Percentiles rank a stretch among this genome's conserved stretches.
phyloP scores from a whole-genome alignment of 2,113 vertebrate genomes.

The Trochalopteron elliotii region DNA sequence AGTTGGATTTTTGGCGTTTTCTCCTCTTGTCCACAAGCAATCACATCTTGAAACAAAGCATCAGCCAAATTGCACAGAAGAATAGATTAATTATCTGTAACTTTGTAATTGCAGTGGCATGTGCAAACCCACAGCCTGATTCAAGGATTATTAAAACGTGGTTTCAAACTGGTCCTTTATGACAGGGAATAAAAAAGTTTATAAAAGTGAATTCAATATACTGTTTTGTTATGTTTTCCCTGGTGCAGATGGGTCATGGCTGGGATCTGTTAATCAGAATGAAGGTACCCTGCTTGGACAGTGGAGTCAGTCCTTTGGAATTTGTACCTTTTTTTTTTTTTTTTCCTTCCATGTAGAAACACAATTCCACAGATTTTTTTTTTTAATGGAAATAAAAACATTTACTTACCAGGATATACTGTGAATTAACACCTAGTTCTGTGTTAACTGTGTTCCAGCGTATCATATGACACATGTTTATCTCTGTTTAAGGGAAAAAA shows the following conservation, averaged over 20 bases:
- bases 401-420: neutral
- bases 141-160: neutral
- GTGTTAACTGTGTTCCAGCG: neutral
- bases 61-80: neutral
- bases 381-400: neutral
- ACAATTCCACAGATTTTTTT: neutral
- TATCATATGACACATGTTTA: neutral
- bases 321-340: neutral
- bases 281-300: neutral
- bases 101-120: neutral
- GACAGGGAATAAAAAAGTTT: neutral
- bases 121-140: neutral
- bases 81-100: neutral
- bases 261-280: neutral
- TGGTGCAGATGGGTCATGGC: neutral
- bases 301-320: neutral
- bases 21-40: neutral
- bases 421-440: neutral
- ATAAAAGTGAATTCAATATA: neutral
- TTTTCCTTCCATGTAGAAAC: neutral
- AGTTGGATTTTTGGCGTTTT: neutral
- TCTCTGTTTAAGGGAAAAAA: neutral
- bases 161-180: neutral
- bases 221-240: neutral
- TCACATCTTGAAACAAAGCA: neutral